phyloP scores from a whole-genome alignment of 1,140 invertebrate species.

The Chlorops oryzae region DNA sequence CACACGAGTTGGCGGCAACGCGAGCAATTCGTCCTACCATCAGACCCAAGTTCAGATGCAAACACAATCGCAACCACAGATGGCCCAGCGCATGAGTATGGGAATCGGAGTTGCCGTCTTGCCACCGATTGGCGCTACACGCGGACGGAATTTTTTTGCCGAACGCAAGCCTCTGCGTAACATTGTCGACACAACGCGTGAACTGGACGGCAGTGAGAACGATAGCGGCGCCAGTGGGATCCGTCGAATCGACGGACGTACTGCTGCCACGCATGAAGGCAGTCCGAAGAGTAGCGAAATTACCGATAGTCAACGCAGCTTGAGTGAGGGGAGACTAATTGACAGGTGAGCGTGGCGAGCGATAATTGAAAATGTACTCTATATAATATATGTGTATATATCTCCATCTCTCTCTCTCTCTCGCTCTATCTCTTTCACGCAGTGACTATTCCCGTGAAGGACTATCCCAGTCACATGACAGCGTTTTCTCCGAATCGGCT shows the following conservation, averaged over 20 bases:
- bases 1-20: too few relatives aligned
- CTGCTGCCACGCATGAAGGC: background rate
- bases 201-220: conserved; percentile 22
- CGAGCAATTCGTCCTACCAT: conserved; percentile 9
- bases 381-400: too few relatives aligned
- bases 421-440: conserved; percentile 4
- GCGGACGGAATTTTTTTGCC: conserved; percentile 28
- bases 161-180: conserved; percentile 32
- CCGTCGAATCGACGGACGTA: background rate
- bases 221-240: conserved; percentile 2
- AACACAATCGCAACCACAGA: too few relatives aligned
- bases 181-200: conserved; percentile 39
- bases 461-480: conserved; percentile 45
- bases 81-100: too few relatives aligned
- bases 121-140: conserved; percentile 18
- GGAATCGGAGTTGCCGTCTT: conserved; percentile 39
- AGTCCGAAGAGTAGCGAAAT: conserved; percentile 27
- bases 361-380: too few relatives aligned
- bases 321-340: conserved; percentile 42
- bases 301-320: conserved; percentile 42
- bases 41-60: conserved; percentile 22
- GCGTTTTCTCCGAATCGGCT: conserved; percentile 46
- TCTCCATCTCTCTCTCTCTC: background rate
- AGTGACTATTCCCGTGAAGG: conserved; percentile 40
- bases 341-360: conserved; percentile 46